Conservation (phyloP, 2,888 invertebrate species). For the Lycophotia porphyrea region DNA sequence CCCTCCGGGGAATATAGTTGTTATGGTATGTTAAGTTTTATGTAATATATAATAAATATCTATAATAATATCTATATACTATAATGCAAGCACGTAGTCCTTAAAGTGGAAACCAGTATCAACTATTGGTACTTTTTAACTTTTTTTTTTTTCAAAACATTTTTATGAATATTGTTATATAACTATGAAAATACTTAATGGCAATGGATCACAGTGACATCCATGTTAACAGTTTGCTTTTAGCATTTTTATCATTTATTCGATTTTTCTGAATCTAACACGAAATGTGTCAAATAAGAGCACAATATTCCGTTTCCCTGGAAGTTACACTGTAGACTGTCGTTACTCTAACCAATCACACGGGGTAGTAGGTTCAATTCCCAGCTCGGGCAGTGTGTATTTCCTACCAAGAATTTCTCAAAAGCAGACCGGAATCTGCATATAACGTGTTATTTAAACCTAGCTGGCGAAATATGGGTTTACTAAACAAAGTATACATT, state of each 20-base stretch:
- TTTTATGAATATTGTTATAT: not conserved
- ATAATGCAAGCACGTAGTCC: not conserved
- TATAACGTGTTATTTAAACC: not conserved
- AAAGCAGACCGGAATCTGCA: not conserved
- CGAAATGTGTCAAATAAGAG: not conserved
- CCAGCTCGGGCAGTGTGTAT: not conserved
- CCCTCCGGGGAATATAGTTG: too few species aligned
- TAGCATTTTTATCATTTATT: conserved; percentile 6
- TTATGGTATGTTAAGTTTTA: too few species aligned
- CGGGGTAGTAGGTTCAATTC: not conserved
- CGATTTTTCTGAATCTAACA: not conserved
- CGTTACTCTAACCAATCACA: too few species aligned
- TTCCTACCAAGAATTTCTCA: not conserved
- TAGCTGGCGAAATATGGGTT: not conserved
- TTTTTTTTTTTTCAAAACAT: conserved; percentile 8
- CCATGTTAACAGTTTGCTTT: conserved; percentile 1
- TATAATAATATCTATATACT: too few species aligned
- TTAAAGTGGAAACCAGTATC: not conserved
- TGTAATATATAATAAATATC: too few species aligned
- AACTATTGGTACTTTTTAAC: not conserved
- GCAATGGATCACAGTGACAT: conserved; percentile 1
- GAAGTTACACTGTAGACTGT: not conserved
- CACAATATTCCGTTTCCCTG: not conserved
- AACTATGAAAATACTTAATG: not conserved
- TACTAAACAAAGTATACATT: not conserved